phyloP scores from a whole-genome alignment of 2,888 invertebrate genomes.

The Pyrrhosoma nymphula region DNA sequence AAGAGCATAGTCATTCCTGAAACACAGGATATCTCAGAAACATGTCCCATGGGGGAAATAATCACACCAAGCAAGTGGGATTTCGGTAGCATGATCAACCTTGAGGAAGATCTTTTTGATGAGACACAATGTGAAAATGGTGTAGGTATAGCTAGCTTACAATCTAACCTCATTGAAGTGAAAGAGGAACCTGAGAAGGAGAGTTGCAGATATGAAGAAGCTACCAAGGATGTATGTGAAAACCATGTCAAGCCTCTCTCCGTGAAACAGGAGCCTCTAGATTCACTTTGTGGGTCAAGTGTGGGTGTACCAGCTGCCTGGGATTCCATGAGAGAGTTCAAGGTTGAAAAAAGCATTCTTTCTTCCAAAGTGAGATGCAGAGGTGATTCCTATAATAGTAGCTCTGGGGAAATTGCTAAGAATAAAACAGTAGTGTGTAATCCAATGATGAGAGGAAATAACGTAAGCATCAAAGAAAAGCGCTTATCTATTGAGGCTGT shows the following conservation, averaged over 20 bases:
- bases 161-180: background rate
- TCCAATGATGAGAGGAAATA: background rate
- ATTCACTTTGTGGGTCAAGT: background rate
- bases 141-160: background rate
- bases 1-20: background rate
- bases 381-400: background rate
- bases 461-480: background rate
- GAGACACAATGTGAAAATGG: background rate
- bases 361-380: background rate
- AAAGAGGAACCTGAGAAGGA: background rate
- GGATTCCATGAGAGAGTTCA: background rate
- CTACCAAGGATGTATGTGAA: background rate
- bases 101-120: slow-evolving; percentile 17
- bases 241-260: background rate
- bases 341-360: background rate
- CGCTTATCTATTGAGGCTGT: background rate
- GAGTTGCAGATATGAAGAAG: background rate
- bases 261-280: background rate
- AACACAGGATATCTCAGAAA: slow-evolving; percentile 3
- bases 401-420: background rate
- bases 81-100: background rate
- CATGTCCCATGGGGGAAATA: background rate
- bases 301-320: background rate
- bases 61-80: slow-evolving; percentile 36
- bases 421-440: background rate